These are phyloP conservation scores for Platysteira castanea DNA, from an alignment of 2,113 vertebrate genomes.

Conservation along the genomic window DNA sequence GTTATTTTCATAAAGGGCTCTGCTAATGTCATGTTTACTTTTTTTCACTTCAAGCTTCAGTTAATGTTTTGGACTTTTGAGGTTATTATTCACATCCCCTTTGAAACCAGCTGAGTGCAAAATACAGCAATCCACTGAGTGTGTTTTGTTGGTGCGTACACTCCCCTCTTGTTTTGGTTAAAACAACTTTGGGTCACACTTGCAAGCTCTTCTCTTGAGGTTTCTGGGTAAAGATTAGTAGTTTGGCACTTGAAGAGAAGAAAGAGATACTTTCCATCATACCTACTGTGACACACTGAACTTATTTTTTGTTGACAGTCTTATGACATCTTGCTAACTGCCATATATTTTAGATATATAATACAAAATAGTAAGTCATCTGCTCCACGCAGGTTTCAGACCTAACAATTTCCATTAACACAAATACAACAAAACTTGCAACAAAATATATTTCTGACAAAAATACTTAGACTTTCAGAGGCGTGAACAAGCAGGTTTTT, in stretches of 20 bases:
- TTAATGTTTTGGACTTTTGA: background rate
- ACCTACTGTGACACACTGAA: background rate
- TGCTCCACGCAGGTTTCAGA: background rate
- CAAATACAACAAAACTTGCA: background rate
- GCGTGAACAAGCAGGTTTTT: background rate
- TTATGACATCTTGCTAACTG: background rate
- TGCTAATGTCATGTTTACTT: background rate
- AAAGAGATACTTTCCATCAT: background rate
- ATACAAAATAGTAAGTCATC: background rate
- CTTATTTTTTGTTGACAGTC: background rate
- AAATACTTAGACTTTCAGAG: background rate
- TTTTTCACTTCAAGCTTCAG: background rate
- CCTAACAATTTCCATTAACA: background rate
- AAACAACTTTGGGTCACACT: background rate
- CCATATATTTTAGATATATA: background rate
- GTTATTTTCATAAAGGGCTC: background rate
- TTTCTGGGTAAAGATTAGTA: background rate
- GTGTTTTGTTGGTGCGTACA: background rate
- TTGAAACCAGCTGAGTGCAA: background rate
- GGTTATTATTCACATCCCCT: background rate
- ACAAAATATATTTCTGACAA: background rate
- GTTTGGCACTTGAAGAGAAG: background rate
- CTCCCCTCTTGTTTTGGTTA: background rate
- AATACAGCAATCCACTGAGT: background rate
- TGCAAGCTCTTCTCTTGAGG: background rate